Percentiles rank a stretch among this genome's conserved stretches.
phyloP scores from a whole-genome alignment of 2,113 vertebrate species.

The Egretta garzetta region DNA sequence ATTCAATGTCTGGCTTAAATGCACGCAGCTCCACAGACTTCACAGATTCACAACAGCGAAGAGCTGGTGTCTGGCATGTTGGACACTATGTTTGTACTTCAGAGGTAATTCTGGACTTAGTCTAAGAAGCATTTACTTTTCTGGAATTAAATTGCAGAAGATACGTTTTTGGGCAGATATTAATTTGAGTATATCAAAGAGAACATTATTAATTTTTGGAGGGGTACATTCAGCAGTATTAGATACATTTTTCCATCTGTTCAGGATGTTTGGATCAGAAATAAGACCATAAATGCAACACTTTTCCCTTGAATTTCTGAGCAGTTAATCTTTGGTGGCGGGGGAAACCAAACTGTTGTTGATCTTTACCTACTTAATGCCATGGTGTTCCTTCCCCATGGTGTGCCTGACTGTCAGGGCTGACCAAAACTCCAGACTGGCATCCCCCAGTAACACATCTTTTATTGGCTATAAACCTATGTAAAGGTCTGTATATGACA shows the following conservation, averaged over 20 bases:
- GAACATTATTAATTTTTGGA: neutral
- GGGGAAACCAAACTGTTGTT: neutral
- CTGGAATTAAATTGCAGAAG: neutral
- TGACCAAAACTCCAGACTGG: too few species aligned
- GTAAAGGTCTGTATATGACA: neutral
- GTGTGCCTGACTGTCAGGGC: too few species aligned
- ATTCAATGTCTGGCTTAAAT: neutral
- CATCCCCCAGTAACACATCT: neutral
- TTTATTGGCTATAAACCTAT: neutral
- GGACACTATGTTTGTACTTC: neutral
- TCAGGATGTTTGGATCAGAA: neutral
- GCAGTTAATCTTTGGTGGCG: neutral
- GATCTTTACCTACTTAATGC: neutral
- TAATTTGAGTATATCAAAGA: neutral
- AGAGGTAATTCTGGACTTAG: neutral
- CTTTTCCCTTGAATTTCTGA: neutral
- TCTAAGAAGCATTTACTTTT: neutral
- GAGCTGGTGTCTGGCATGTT: neutral
- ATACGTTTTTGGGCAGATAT: too few species aligned
- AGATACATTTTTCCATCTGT: neutral
- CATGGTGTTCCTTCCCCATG: fast-evolving
- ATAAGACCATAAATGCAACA: neutral
- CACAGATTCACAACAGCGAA: neutral
- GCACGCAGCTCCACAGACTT: neutral
- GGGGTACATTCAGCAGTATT: neutral